Evolutionary conservation across 2,888 invertebrate genomes (phyloP), one percentile per base, ranked within the genome.

Genomic region (Autographa gamma): DNA sequence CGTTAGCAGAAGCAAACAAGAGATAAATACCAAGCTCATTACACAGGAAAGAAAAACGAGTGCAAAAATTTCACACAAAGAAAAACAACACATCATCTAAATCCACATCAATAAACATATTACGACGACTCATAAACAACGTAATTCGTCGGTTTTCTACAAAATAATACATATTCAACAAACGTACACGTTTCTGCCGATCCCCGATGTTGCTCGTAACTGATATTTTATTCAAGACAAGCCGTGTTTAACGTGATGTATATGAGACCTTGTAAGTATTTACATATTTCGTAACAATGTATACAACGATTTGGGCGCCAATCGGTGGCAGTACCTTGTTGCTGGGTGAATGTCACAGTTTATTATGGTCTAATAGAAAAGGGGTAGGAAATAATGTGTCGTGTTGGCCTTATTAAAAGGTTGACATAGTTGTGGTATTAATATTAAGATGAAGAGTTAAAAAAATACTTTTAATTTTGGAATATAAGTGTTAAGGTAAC

Each of bases 151-250:
- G 58, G 56, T 65, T 70, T 56, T 60, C 54, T 70, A 63, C n/a
- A 62, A 43, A 41, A 62, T 60, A 63, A 82, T 79, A 73, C 74
- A 76, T 77, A 84, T 83, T 80, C 78, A 73, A 43, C 43, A 38
- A 68, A 32, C 74, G 72, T 70, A 72, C 60, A 72, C 60, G 31
- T 41, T 66, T 63, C 71, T 76, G 73, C 69, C 71, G 52, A 81
- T 73, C 71, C 75, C 56, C 63, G 76, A 76, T 77, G 73, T 79
- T 77, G 69, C 75, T 77, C 79, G 80, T 72, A 80, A 83, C 83
- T 84, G 83, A 85, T 88, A 87, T 86, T 86, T 87, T 86, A 88
- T 88, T 88, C 88, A 88, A 82, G 83, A 83, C 86, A 86, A 83
- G 81, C 82, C 79, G 82, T 86, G 79, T 82, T 85, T 81, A 82